Evolutionary conservation across 2,797 vertebrate species (phyloP), one percentile per base, ranked within the genome.

Genomic region (Falco naumanni): DNA sequence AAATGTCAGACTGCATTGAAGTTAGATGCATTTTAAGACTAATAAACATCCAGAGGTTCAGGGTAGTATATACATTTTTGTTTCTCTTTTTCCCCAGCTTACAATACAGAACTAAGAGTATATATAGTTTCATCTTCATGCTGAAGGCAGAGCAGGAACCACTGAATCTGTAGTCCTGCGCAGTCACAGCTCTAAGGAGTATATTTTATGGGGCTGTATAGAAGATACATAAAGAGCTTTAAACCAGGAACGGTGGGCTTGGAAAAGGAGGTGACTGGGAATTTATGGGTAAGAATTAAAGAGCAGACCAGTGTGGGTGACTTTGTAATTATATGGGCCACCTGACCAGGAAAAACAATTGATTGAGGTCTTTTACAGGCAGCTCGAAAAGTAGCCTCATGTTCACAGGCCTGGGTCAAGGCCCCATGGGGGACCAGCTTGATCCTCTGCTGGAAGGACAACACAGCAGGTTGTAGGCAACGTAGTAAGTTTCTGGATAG

Each of bases 1-100:
- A 96, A 96, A 96, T 92, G 93, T 86, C 96, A 95, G 48, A 90
- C 75, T 94, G 70, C 89, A 93, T 95, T 93, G 95, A 96, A 96
- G 86, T 72, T 87, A 86, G 83, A 92, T 96, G 83, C 56, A 63
- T 95, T 92, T 96, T 87, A 94, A 95, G 92, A 96, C 91, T 87
- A 89, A 84, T 96, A 97, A 64, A 16, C n/a, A n/a, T 60, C 75
- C n/a, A 74, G 71, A 87, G 33, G 45, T 74, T 94, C 88, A 83
- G n/a, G 16, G 28, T 45, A 74, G 60, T 54, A 66, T 59, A 34
- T 47, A 33, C 15, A n/a, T 90, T 87, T 77, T 57, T 17, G 21
- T 80, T 93, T 57, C 45, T 85, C 60, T 89, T 85, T 85, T 47
- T 91, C 15, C 37, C 8, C 45, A 57, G 25, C 11, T 74, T 74